These are phyloP conservation scores for Venustoraphidia nigricollis DNA, from an alignment of 2,888 invertebrate genomes.

Conservation along the genomic window DNA sequence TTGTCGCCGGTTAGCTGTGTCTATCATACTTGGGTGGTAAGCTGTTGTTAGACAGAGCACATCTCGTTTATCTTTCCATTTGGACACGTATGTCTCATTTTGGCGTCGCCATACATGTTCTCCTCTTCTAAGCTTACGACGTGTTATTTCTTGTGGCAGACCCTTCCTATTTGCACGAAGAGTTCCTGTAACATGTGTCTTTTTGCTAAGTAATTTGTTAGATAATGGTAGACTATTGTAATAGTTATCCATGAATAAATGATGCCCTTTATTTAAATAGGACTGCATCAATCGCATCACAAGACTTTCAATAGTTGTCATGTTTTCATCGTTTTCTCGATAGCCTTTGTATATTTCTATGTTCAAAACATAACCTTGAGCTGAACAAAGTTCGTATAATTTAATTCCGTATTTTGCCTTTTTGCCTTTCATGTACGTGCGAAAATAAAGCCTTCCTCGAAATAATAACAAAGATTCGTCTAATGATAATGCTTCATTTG, in stretches of 20 bases:
- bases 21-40: too few species aligned
- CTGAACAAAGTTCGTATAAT: constrained; percentile 11
- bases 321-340: constrained; percentile 11
- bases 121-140: constrained; percentile 10
- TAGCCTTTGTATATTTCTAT: constrained; percentile 10
- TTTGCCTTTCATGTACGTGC: constrained; percentile 13
- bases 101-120: constrained; percentile 6
- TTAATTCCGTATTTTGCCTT: constrained; percentile 12
- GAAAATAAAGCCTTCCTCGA: constrained; percentile 11
- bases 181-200: constrained; percentile 14
- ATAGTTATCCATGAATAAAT: constrained; percentile 17
- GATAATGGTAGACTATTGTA: constrained; percentile 13
- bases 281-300: constrained; percentile 15
- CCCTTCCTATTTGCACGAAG: constrained; percentile 12
- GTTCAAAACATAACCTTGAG: constrained; percentile 9
- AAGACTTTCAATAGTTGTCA: constrained; percentile 13
- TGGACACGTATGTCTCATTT: too few species aligned
- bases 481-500: constrained; percentile 10
- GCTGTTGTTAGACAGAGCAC: constrained; percentile 6
- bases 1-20: constrained; percentile 9
- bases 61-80: too few species aligned
- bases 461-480: constrained; percentile 11
- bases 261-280: constrained; percentile 16
- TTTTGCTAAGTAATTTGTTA: constrained; percentile 11
- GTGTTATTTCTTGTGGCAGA: constrained; percentile 10